phyloP scores from a whole-genome alignment of 2,797 vertebrate genomes.

The Lophius americanus region DNA sequence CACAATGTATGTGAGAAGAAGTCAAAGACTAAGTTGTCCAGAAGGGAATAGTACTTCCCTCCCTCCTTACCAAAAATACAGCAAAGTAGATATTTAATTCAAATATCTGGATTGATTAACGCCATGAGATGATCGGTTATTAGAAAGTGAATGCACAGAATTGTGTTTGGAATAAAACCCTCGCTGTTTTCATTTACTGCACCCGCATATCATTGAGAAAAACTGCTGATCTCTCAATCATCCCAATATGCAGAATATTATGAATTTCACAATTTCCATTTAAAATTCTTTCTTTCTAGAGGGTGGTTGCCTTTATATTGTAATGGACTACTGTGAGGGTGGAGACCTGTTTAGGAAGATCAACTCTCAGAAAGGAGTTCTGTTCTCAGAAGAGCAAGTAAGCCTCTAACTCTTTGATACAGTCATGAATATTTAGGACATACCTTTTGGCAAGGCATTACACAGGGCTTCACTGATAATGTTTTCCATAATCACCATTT shows the following conservation, averaged over 20 bases:
- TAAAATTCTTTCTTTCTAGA: constrained; percentile 76
- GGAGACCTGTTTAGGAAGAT: constrained; percentile 98
- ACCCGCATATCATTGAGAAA: neutral
- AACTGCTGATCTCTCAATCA: neutral
- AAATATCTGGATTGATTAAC: neutral
- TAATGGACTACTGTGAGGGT: constrained; percentile 99
- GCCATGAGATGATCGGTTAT: neutral
- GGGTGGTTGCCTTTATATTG: constrained; percentile 95
- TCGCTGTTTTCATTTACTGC: neutral
- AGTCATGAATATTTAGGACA: neutral
- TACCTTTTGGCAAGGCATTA: neutral
- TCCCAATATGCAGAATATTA: neutral
- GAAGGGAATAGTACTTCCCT: neutral
- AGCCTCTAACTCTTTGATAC: constrained; percentile 20
- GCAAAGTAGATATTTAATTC: neutral
- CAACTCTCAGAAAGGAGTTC: constrained; percentile 92
- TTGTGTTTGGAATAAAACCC: too few relatives aligned
- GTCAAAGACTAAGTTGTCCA: neutral
- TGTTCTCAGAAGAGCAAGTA: constrained; percentile 95
- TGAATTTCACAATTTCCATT: neutral
- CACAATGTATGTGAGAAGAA: neutral
- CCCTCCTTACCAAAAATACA: neutral
- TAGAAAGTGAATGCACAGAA: neutral
- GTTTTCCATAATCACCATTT: neutral
- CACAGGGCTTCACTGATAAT: neutral